Conservation (phyloP, 2,888 invertebrate species). For the Orthonychiurus folsomi region DNA sequence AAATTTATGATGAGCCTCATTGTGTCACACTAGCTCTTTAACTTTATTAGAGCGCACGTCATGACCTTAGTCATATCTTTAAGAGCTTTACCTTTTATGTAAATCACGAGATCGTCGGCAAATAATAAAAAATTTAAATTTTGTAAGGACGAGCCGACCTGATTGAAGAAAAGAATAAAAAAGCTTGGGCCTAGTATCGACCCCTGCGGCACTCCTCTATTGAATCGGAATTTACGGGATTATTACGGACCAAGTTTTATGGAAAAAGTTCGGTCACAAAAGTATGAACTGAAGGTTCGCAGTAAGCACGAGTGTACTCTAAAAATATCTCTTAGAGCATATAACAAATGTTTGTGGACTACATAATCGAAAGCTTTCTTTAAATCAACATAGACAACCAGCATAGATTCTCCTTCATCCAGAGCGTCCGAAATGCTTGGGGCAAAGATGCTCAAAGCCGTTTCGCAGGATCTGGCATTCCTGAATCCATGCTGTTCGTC, state of each 20-base stretch:
- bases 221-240: constrained; percentile 13
- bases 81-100: no score
- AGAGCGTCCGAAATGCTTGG: constrained; percentile 15
- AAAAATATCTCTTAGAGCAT: constrained; percentile 13
- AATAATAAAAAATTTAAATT: constrained; percentile 1
- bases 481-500: constrained; percentile 21
- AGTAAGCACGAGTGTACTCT: constrained; percentile 13
- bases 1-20: no score
- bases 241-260: constrained; percentile 13
- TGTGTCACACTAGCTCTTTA: no score
- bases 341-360: not conserved
- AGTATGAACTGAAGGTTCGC: constrained; percentile 11
- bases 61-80: no score
- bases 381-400: constrained; percentile 19
- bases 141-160: constrained; percentile 3
- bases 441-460: constrained; percentile 14
- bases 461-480: constrained; percentile 17
- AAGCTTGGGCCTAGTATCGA: constrained; percentile 4
- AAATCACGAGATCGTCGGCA: no score
- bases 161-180: not conserved
- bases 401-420: constrained; percentile 11
- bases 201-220: constrained; percentile 15
- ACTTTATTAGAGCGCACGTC: no score
- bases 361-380: constrained; percentile 20
- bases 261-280: constrained; percentile 10